These are phyloP conservation scores for Cryptocheilus praepositus DNA, from an alignment of 2,888 invertebrate species.

Conservation along the genomic window DNA sequence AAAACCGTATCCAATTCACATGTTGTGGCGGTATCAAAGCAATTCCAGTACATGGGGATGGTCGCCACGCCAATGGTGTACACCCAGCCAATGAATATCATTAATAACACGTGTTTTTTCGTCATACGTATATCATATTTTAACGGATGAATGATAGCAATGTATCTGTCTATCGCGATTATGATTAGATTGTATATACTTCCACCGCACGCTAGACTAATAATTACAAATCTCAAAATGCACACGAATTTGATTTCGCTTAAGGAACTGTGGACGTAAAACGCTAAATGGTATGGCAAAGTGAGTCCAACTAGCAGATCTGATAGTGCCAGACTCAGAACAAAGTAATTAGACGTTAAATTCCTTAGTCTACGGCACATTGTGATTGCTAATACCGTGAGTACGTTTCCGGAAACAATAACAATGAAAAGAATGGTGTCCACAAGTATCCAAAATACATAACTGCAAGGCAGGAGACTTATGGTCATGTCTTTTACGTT, in stretches of 20 bases:
- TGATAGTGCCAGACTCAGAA: conserved; percentile 86
- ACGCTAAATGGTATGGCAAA: conserved; percentile 86
- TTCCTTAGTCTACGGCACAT: conserved; percentile 82
- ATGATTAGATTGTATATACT: conserved; percentile 87
- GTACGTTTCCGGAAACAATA: conserved; percentile 84
- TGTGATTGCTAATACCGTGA: conserved; percentile 85
- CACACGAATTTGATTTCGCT: conserved; percentile 81
- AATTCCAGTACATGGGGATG: conserved; percentile 87
- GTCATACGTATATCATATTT: conserved; percentile 86
- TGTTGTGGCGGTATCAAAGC: conserved; percentile 79
- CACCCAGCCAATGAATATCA: conserved; percentile 83
- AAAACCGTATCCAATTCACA: conserved; percentile 84
- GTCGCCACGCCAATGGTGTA: conserved; percentile 81
- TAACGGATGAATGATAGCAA: conserved; percentile 87
- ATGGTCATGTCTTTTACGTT: conserved; percentile 9
- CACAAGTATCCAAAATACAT: conserved; percentile 79
- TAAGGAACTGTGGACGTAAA: conserved; percentile 81
- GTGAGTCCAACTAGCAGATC: conserved; percentile 87
- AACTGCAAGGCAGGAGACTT: background rate
- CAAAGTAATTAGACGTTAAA: conserved; percentile 86
- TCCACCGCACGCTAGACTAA: conserved; percentile 85
- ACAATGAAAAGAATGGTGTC: conserved; percentile 81
- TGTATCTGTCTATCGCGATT: conserved; percentile 86
- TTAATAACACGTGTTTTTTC: conserved; percentile 79
- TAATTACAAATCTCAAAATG: conserved; percentile 80